Evolutionary conservation across 2,888 invertebrate species (phyloP), one percentile per base, ranked within the genome.

Genomic region (Brachyopa scutellaris): DNA sequence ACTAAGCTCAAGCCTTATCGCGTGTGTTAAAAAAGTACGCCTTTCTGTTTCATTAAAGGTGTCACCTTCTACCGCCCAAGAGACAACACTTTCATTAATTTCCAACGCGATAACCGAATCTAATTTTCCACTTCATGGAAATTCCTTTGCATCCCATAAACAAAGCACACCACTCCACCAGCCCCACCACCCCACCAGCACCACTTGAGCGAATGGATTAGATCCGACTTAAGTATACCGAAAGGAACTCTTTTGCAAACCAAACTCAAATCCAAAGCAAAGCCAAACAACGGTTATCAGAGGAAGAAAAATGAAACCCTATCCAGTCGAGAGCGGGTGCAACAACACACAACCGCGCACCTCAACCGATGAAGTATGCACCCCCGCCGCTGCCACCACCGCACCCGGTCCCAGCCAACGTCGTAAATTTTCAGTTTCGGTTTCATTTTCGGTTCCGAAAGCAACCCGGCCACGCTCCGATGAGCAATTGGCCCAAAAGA

Each of bases 401-500:
- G n/a, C n/a, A n/a, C n/a, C n/a, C n/a, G n/a, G n/a, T n/a, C n/a
- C n/a, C n/a, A n/a, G n/a, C n/a, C n/a, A n/a, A n/a, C n/a, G n/a
- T n/a, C n/a, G n/a, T n/a, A n/a, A 66, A 47, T 67, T 79, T 79
- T 80, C 45, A 76, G 64, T 82, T 82, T 76, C 59, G 17, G 64
- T 79, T 79, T 79, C 66, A 38, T 38, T 59, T 82, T 76, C 45
- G 64, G 77, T 72, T 82, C 64, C 57, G 76, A 82, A 80, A 76
- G 76, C 59, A 70, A 77, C 61, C 77, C 69, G 45, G 76, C 83
- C 66, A 83, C 83, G 83, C 78, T 83, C 83, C 77, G 82, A 82
- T 82, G 82, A 82, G 82, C 82, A 82, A 82, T 82, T 82, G 82
- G 82, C 82, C 77, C 82, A 66, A 77, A 82, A 82, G 57, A 70